Conservation (phyloP, 2,113 vertebrate genomes). For the Cephalopholis sonnerati region DNA sequence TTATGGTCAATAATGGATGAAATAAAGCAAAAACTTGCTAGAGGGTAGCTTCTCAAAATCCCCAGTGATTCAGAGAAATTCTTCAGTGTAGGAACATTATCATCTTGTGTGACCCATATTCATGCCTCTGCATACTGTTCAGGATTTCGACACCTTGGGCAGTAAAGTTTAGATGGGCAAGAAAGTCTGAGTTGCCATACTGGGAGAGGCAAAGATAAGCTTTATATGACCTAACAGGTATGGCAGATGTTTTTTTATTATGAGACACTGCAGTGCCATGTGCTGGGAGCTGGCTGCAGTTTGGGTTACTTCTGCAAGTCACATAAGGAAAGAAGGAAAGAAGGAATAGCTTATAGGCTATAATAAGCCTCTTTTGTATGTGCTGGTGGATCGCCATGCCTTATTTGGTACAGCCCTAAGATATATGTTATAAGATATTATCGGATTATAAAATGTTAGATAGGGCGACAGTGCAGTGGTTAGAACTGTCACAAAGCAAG, state of each 20-base stretch:
- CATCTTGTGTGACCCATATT: not conserved
- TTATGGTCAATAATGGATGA: slow-evolving; percentile 7
- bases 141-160: not conserved
- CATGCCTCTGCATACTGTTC: not conserved
- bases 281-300: slow-evolving; percentile 15
- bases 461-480: no score
- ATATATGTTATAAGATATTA: not conserved
- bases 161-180: not conserved
- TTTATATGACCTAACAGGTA: not conserved
- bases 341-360: not conserved
- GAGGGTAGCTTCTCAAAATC: not conserved
- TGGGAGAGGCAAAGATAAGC: slow-evolving; percentile 9
- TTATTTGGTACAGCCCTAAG: not conserved
- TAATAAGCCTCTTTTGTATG: not conserved
- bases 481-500: no score
- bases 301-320: slow-evolving; percentile 11
- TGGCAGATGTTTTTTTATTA: slow-evolving; percentile 28
- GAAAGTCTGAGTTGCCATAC: slow-evolving; percentile 15
- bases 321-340: slow-evolving; percentile 20
- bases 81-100: not conserved
- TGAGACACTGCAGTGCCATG: slow-evolving; percentile 7
- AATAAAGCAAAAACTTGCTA: not conserved
- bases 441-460: not conserved
- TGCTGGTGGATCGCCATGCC: not conserved
- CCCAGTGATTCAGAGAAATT: not conserved